Evolutionary conservation across 2,797 vertebrate genomes (phyloP).

Genomic region (Ceyx erithaca): DNA sequence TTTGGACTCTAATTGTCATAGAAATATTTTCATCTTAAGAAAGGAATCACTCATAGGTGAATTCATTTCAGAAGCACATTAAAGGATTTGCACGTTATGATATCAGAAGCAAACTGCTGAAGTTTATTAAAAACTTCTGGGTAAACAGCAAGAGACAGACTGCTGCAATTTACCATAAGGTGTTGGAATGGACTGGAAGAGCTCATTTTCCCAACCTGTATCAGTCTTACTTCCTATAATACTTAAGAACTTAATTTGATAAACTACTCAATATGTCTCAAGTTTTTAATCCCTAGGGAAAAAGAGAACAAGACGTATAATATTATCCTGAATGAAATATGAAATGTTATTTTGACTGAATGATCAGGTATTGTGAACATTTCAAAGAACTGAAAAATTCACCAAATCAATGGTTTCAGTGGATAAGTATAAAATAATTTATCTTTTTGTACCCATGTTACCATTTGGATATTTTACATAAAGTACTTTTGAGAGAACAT

Average conservation of each 20-base stretch:
- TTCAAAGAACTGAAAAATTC: not conserved
- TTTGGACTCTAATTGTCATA: not conserved
- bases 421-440: not conserved
- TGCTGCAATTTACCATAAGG: not conserved
- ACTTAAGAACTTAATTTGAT: not conserved
- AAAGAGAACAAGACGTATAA: not conserved
- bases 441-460: not conserved
- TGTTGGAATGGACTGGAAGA: not conserved
- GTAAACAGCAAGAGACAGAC: not conserved
- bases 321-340: not conserved
- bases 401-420: not conserved
- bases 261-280: not conserved
- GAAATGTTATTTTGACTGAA: not conserved
- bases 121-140: not conserved
- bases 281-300: not conserved
- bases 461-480: not conserved
- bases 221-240: not conserved
- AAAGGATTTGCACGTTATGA: not conserved
- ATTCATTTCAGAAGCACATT: not conserved
- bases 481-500: not conserved
- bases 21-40: not conserved
- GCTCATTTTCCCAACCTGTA: not conserved
- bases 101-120: not conserved
- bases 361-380: not conserved
- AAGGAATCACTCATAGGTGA: not conserved